Base-by-base conservation (phyloP, 2,113 vertebrate species). In the Tretioscincus oriximinensis region DNA sequence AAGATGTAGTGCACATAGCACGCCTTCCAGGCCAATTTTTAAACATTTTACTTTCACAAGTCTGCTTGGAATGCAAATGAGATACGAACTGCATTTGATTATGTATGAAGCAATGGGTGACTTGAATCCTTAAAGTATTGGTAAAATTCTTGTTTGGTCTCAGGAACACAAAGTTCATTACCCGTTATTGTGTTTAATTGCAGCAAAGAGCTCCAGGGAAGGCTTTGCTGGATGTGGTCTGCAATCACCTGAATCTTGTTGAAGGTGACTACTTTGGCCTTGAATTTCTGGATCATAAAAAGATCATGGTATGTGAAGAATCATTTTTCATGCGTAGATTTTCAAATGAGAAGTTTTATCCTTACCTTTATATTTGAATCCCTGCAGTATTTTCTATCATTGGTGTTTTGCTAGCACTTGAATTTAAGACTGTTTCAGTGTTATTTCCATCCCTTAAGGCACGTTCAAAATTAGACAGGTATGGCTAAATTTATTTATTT, bases 211-310 rank as follows among this genome's bases (percentile, higher is more conserved):
- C 97, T 80, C 96, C 97, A 0, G 98, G 98, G 76, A 99, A 98
- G 85, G 94, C 96, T 91, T 90, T 99, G 86, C 94, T 99, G 81
- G 97, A 99, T 76, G 95, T 97, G 5, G 97, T 99, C 80, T 99
- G 98, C 91, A 95, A 90, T 87, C 97, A 98, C 92, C 95, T 99
- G 89, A 99, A 99, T 85, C 97, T 99, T 58, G 94, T 99, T n/a
- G 98, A 99, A 90, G 98, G 98, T 0, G 98, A 99, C 91, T 99
- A 99, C 92, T 99, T 99, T 78, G 97, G 98, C 89, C 94, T 99
- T 76, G 98, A 99, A 93, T 99, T 96, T 92, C 96, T 97, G 83
- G 98, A 98, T 91, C 97, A 98, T 90, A 97, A 95, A 81, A 99
- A 99, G 90, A 97, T 97, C 93, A 97, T 93, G 95, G 98, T 99